Evolutionary conservation across 2,113 vertebrate species (phyloP).

Genomic region (Malaclemys terrapin): DNA sequence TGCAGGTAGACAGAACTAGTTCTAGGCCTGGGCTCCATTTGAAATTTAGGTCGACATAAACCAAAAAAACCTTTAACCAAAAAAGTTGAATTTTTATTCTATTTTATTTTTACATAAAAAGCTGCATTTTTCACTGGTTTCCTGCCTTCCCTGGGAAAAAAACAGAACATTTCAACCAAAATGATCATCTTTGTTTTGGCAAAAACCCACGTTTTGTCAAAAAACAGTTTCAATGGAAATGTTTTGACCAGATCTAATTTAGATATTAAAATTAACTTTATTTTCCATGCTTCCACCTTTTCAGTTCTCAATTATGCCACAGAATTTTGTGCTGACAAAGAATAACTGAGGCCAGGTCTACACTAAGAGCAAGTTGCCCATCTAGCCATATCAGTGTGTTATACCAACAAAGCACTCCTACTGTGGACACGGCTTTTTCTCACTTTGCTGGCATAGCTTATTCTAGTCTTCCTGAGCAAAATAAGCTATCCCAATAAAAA

Average conservation of each 20-base stretch:
- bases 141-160: background rate
- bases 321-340: background rate
- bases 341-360: background rate
- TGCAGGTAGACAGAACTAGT: background rate
- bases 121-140: background rate
- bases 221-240: background rate
- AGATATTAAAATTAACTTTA: background rate
- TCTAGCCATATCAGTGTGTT: background rate
- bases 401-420: too few species aligned
- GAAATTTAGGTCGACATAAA: background rate
- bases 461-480: background rate
- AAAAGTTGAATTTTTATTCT: background rate
- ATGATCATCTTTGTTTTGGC: background rate
- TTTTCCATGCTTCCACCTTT: fast-evolving
- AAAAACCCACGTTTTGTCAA: background rate
- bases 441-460: background rate
- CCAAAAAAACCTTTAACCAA: background rate
- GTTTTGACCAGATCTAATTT: background rate
- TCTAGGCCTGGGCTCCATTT: background rate
- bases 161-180: background rate
- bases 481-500: background rate
- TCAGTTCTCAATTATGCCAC: background rate
- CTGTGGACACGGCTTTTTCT: too few species aligned
- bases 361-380: background rate
- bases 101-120: background rate